phyloP scores from a whole-genome alignment of 1,140 invertebrate genomes.

The Scaptodrosophila lebanonensis region DNA sequence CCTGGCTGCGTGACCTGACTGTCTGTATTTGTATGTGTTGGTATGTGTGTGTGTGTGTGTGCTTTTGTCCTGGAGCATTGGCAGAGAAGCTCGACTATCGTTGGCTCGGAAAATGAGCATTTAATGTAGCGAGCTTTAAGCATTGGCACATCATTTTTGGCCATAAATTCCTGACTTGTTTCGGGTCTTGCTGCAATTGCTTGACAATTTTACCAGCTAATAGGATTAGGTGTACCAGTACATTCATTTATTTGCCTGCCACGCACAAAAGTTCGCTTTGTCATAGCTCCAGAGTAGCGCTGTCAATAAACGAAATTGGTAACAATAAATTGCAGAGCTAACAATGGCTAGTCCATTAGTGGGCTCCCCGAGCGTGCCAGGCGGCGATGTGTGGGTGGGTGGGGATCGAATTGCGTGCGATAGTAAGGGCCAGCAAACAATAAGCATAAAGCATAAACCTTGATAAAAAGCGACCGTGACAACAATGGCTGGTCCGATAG shows the following conservation, averaged over 20 bases:
- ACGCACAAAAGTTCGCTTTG: neutral
- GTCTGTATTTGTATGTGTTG: neutral
- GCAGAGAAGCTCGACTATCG: neutral
- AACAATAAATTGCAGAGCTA: constrained; percentile 29
- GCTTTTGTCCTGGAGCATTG: neutral
- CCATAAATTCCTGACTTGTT: too few relatives aligned
- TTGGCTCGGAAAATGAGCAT: constrained; percentile 26
- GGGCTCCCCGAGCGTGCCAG: neutral
- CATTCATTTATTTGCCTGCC: neutral
- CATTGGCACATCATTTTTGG: constrained; percentile 34
- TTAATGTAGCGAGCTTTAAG: constrained; percentile 50
- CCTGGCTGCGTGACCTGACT: constrained; percentile 26
- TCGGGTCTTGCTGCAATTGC: too few relatives aligned
- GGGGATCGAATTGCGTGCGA: too few relatives aligned
- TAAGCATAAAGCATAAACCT: too few relatives aligned
- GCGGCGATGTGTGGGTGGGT: too few relatives aligned
- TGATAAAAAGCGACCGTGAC: neutral
- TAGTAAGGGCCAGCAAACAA: neutral
- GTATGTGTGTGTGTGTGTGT: neutral
- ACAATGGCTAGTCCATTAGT: constrained; percentile 13
- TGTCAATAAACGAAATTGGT: constrained; percentile 42
- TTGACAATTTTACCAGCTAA: constrained; percentile 25
- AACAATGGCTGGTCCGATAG: constrained; percentile 5
- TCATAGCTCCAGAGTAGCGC: neutral
- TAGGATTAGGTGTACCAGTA: constrained; percentile 4